Conservation (phyloP, 2,797 vertebrate genomes). For the Labroides dimidiatus region DNA sequence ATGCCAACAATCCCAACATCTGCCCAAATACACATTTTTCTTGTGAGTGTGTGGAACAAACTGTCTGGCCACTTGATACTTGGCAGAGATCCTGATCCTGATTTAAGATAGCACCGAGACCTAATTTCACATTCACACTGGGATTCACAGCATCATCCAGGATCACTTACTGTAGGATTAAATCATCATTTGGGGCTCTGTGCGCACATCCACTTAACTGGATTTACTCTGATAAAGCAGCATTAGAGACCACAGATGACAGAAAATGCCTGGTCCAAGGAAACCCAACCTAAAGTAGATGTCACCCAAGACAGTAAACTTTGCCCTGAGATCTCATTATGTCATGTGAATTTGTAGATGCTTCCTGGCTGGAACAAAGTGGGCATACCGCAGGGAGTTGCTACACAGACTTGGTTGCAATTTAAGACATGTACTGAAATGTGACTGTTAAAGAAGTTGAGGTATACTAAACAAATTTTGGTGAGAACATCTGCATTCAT, state of each 20-base stretch:
- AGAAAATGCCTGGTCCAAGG: constrained; percentile 42
- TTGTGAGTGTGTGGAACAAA: constrained; percentile 34
- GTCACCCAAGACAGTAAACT: constrained; percentile 19
- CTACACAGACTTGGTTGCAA: constrained; percentile 14
- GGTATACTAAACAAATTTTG: neutral
- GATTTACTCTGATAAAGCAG: constrained; percentile 71
- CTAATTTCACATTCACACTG: constrained; percentile 72
- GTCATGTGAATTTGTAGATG: constrained; percentile 40
- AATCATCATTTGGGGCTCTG: constrained; percentile 71
- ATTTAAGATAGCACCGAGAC: constrained; percentile 70
- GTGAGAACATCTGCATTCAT: neutral
- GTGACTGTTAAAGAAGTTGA: neutral
- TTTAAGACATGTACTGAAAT: constrained; percentile 12
- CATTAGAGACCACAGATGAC: constrained; percentile 38
- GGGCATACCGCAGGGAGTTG: constrained; percentile 1
- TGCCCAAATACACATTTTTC: constrained; percentile 52
- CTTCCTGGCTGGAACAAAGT: constrained; percentile 8
- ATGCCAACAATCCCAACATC: constrained; percentile 58
- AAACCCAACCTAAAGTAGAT: constrained; percentile 19
- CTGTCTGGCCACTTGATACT: constrained; percentile 26
- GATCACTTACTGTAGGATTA: constrained; percentile 72
- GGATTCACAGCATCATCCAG: constrained; percentile 47
- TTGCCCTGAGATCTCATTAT: constrained; percentile 48
- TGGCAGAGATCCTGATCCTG: constrained; percentile 61
- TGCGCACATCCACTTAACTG: constrained; percentile 70